Evolutionary conservation across 2,888 invertebrate genomes (phyloP), one percentile per base, ranked within the genome.

Genomic region (Hypselothyrea guttata): DNA sequence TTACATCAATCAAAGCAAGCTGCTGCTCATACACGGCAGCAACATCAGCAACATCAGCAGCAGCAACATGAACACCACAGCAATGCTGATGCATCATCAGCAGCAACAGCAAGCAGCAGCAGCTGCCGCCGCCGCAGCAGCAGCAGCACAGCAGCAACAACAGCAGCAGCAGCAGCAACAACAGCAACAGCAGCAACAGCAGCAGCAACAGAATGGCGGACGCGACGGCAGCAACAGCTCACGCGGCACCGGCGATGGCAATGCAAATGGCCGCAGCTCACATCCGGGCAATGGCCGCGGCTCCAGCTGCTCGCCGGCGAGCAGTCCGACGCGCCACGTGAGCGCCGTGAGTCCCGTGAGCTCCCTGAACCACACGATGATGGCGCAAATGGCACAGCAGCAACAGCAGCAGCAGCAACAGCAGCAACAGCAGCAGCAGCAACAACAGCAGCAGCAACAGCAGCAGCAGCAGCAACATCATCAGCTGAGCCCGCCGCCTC

Each of bases 401-500:
- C 84, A 76, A 34, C 86, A 87, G 2, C 66, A 67, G 15, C 82
- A 78, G 2, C 66, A 66, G 15, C 82, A 78, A 53, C 83, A 75
- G 35, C 86, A 87, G 47, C 81, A 91, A 35, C 60, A 60, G 2
- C 67, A 67, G 12, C 83, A 79, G 13, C 74, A 74, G 4, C 81
- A 81, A 22, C 65, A 66, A 45, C 82, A 82, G 3, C 88, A 87
- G 18, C 93, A 93, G 65, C 92, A 92, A 61, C 88, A 76, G 31
- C 93, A 93, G 68, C 92, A 92, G 60, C 71, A 74, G 49, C 86
- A 86, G 58, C 86, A 86, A 49, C 88, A 88, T 42, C 93, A 93
- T 74, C 92, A 92, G 68, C 88, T 93, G 38, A 93, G 93, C 84
- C 93, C 93, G 67, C 93, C 93, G 68, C 94, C 93, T 54, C 89